Evolutionary conservation across 1,140 invertebrate genomes (phyloP), one percentile per base, ranked within the genome.

Genomic region (Nixonia krombeini): DNA sequence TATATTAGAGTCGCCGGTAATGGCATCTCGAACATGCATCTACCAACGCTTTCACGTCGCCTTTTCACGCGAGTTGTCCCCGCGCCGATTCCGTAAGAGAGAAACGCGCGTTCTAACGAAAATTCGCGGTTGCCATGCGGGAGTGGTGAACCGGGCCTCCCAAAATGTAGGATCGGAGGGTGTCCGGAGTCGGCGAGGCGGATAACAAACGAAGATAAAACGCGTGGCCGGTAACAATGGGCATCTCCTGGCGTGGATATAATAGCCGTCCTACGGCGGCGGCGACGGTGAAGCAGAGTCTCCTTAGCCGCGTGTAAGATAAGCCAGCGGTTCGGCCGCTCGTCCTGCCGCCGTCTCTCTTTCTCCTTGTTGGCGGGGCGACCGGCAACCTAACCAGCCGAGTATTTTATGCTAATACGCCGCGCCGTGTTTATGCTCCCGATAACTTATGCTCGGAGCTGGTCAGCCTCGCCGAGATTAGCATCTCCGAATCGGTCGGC

Each of bases 401-500:
- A 49, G 41, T 57, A 68, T 69, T 69, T 69, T 69, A 69, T 69
- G 65, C 53, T 69, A 69, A 69, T 69, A 63, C 58, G 49, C 45
- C 33, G 59, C 53, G 59, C 44, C 52, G 66, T 63, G 66, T 63
- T 69, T 63, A 63, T 59, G 66, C 66, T 63, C 59, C 55, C 59
- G 66, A 69, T 63, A 69, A 69, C 58, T 69, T 63, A 63, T 59
- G 66, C 66, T 58, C 40, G 52, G 51, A 49, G 65, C 65, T 52
- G 53, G 35, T 51, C 51, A 46, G 56, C 44, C 23, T 38, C 33
- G 50, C 45, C 38, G 44, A 62, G 65, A 61, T 68, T 68, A 68
- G 57, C 65, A 68, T 68, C 57, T 68, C 55, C 46, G 49, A 53
- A 46, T 67, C 55, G 44, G 21, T 44, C 41, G 26, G 26, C 26